These are phyloP conservation scores for Calephelis perditalis DNA, from an alignment of 2,888 invertebrate genomes.

Conservation along the genomic window DNA sequence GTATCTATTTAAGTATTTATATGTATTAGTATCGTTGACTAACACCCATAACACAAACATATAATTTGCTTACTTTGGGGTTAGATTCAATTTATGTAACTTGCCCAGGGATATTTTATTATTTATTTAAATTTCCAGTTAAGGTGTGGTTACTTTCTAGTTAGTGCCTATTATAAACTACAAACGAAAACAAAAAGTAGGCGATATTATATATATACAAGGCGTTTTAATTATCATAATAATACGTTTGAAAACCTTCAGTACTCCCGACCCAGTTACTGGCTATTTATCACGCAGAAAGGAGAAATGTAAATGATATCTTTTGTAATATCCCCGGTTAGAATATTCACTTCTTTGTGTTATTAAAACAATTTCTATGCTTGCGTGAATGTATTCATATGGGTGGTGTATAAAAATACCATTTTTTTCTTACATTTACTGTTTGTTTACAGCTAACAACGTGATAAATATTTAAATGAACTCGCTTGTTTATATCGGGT, in stretches of 20 bases:
- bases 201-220: not conserved
- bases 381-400: constrained; percentile 7
- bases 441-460: not conserved
- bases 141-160: too few species aligned
- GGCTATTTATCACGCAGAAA: not conserved
- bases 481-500: too few species aligned
- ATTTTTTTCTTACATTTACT: not conserved
- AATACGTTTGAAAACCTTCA: constrained; percentile 4
- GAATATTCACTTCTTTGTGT: constrained; percentile 1
- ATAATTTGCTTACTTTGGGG: too few species aligned
- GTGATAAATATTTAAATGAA: not conserved
- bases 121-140: too few species aligned
- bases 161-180: too few species aligned
- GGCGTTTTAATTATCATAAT: constrained; percentile 11
- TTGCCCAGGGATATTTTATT: too few species aligned
- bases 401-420: not conserved
- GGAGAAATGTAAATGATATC: constrained; percentile 15
- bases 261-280: constrained; percentile 1
- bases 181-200: too few species aligned
- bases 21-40: too few species aligned
- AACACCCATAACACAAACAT: too few species aligned
- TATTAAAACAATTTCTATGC: constrained; percentile 12
- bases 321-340: constrained; percentile 8
- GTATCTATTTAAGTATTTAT: too few species aligned
- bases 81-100: too few species aligned